Evolutionary conservation across 2,888 invertebrate species (phyloP), one percentile per base, ranked within the genome.

Genomic region (Erpobdella octoculata): DNA sequence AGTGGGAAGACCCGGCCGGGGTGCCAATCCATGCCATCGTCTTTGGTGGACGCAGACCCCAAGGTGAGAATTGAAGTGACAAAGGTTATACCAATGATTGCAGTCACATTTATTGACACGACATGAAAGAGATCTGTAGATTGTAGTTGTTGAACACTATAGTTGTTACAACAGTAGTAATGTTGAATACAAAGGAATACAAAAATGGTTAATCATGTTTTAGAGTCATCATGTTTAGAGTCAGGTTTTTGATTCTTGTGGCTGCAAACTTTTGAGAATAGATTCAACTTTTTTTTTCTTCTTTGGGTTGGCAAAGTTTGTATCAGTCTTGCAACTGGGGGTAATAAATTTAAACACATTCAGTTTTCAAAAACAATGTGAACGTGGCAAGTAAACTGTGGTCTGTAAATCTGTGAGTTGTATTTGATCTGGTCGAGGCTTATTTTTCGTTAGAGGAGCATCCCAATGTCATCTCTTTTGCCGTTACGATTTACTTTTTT

Each of bases 1-100:
- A 66, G 33, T 78, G 78, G 78, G 76, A 79, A 73, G 74, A 75
- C 37, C 76, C 78, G 9, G 75, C 74, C 64, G 78, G 78, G 3
- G 78, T 78, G 33, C 78, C 78, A 12, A 79, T 78, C 69, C 74
- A 75, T 53, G 78, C 78, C 61, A 77, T 78, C 25, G 64, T 78
- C 21, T 79, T 79, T 64, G 78, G 78, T n/a, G 78, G 78, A 2
- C 72, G 78, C 46, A 69, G 69, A 58, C 69, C 69, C 58, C 2
- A 28, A 28, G 67, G 67, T 67, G n/a, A 21, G 21, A 53, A 12
- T n/a, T n/a, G n/a, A n/a, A n/a, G 5, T 28, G 1, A 28, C 21
- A 15, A 6, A 12, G 48, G 48, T 18, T 46, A 21, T 46, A 21
- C 2, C 21, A 21, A 21, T 46, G 46, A 46, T 46, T 18, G 2